Conservation (phyloP, 2,113 vertebrate genomes). For the Vimba vimba region DNA sequence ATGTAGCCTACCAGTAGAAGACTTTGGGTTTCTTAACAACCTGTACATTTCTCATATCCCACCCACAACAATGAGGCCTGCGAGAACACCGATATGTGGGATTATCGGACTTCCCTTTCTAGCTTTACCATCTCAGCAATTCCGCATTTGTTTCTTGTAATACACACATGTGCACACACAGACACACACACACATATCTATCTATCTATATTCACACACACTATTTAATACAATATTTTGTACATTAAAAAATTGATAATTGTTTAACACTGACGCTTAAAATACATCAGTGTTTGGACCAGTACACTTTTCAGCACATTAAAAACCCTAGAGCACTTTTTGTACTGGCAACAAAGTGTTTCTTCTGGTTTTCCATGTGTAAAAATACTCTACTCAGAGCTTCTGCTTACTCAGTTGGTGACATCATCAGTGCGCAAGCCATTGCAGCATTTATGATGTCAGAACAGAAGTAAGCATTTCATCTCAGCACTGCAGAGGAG, state of each 20-base stretch:
- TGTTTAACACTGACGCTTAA: no score
- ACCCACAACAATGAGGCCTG: constrained; percentile 2
- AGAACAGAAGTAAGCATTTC: background rate
- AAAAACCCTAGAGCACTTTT: background rate
- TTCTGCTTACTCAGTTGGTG: constrained; percentile 31
- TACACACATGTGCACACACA: no score
- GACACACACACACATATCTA: no score
- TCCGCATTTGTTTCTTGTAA: background rate
- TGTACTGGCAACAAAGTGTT: background rate
- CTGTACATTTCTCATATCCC: background rate
- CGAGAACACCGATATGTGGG: constrained; percentile 10
- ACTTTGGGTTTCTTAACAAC: background rate
- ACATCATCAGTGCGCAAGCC: constrained; percentile 19
- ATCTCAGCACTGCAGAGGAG: background rate
- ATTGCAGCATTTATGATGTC: constrained; percentile 3
- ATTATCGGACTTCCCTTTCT: background rate
- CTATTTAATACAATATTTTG: no score
- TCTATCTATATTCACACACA: no score
- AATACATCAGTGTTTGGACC: background rate
- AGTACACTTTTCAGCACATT: background rate
- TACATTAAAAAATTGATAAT: no score
- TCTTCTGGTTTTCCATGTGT: background rate
- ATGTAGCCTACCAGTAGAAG: background rate
- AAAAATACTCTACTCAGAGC: background rate
- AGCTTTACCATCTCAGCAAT: background rate